Percentiles rank a stretch among this genome's conserved stretches.
phyloP scores from a whole-genome alignment of 1,140 invertebrate species.

The Bombus confusus region DNA sequence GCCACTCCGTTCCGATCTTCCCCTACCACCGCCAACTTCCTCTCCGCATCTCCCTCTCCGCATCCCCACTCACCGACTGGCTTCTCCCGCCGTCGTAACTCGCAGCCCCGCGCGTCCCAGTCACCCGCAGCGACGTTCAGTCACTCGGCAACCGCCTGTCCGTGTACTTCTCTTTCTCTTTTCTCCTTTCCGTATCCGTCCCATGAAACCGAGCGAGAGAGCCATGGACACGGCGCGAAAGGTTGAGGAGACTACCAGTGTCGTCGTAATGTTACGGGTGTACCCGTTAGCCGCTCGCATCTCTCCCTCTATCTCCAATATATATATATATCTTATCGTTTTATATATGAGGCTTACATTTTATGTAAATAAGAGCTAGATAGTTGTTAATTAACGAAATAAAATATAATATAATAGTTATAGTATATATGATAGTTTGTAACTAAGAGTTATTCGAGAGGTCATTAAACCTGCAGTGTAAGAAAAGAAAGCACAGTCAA shows the following conservation, averaged over 20 bases:
- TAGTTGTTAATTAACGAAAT: no score
- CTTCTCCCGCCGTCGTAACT: slow-evolving; percentile 1
- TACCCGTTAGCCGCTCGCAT: slow-evolving; percentile 13
- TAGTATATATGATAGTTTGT: no score
- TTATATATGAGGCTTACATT: neutral
- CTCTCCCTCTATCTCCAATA: neutral
- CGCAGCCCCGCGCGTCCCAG: slow-evolving; percentile 34
- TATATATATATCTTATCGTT: neutral
- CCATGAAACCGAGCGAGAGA: slow-evolving; percentile 15
- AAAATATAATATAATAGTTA: no score
- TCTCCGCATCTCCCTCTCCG: neutral
- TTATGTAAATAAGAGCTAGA: neutral
- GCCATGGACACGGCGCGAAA: slow-evolving; percentile 27
- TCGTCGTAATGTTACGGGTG: slow-evolving; percentile 49
- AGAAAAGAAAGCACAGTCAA: no score
- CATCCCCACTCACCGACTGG: slow-evolving; percentile 11
- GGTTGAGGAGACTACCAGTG: slow-evolving; percentile 46
- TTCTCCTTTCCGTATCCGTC: neutral
- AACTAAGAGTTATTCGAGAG: no score
- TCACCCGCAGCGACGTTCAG: slow-evolving; percentile 45
- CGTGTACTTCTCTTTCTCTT: slow-evolving; percentile 29
- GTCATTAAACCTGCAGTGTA: no score
- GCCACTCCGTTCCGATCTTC: slow-evolving; percentile 17
- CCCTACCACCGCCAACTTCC: slow-evolving; percentile 9
- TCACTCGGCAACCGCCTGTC: slow-evolving; percentile 42